Evolutionary conservation across 2,113 vertebrate species (phyloP).

Genomic region (Mobula birostris): DNA sequence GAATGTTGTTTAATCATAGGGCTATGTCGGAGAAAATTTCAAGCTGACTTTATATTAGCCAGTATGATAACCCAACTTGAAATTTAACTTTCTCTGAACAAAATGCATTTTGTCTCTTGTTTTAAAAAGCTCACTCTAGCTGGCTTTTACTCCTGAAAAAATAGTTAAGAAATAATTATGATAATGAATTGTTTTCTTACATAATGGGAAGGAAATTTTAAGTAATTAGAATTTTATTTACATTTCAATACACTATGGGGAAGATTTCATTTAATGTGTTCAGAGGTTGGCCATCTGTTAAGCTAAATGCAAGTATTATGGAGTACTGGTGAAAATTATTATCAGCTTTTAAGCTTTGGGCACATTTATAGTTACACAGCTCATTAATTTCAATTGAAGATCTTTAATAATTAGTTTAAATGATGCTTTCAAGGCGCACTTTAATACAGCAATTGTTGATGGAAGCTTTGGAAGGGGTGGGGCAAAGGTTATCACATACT

Average conservation of each 20-base stretch:
- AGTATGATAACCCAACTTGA: neutral
- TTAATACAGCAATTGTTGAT: neutral
- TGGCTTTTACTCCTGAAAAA: no score
- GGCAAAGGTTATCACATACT: slow-evolving; percentile 19
- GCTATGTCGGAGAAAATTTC: neutral
- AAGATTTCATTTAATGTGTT: neutral
- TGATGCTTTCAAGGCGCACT: neutral
- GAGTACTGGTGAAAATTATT: neutral
- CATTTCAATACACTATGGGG: neutral
- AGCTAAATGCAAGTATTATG: neutral
- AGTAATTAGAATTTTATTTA: neutral
- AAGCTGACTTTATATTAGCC: neutral
- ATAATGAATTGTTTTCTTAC: neutral
- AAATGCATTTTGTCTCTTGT: neutral
- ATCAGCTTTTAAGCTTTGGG: neutral
- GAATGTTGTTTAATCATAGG: neutral
- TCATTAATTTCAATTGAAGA: slow-evolving; percentile 1
- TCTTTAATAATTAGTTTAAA: neutral
- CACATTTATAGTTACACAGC: neutral
- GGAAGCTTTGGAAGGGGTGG: neutral
- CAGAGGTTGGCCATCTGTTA: neutral
- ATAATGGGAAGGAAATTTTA: neutral
- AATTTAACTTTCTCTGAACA: neutral
- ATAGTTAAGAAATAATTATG: neutral
- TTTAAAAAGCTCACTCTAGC: neutral